Evolutionary conservation across 1,140 invertebrate species (phyloP).

Genomic region (Coenobita brevimanus): DNA sequence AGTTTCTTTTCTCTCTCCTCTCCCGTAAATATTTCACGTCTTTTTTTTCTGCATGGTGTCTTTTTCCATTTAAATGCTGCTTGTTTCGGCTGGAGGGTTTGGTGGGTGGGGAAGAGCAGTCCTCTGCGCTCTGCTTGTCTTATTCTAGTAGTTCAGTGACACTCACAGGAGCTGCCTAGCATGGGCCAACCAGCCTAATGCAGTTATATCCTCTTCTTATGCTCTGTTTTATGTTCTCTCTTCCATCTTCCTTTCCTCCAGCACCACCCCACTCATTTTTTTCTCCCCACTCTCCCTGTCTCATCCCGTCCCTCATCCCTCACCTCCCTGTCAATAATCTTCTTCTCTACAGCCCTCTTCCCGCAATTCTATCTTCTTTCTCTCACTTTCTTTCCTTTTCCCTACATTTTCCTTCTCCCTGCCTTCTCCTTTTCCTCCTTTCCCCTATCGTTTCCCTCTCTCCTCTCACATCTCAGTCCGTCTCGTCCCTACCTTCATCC

Average conservation of each 20-base stretch:
- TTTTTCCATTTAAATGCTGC: too few species aligned
- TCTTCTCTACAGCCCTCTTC: not conserved
- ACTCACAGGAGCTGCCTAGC: too few species aligned
- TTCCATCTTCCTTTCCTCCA: not conserved
- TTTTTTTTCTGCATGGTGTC: too few species aligned
- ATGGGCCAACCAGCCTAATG: too few species aligned
- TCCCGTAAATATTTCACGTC: not conserved
- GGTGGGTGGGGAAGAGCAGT: too few species aligned
- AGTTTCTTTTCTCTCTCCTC: not conserved
- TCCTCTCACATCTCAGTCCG: not conserved
- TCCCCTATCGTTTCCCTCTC: not conserved
- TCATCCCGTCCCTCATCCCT: not conserved
- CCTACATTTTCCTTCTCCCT: not conserved
- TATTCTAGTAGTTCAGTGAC: too few species aligned
- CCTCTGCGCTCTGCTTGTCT: too few species aligned
- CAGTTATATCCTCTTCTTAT: not conserved
- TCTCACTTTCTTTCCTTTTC: not conserved
- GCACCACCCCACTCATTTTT: not conserved
- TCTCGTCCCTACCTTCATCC: not conserved
- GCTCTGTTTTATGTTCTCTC: not conserved
- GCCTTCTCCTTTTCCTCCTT: not conserved
- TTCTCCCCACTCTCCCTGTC: not conserved
- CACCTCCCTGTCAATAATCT: not conserved
- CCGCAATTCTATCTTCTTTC: not conserved
- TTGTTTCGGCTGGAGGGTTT: too few species aligned